Evolutionary conservation across 2,113 vertebrate genomes (phyloP), one percentile per base, ranked within the genome.

Genomic region (Leptosomus discolor): DNA sequence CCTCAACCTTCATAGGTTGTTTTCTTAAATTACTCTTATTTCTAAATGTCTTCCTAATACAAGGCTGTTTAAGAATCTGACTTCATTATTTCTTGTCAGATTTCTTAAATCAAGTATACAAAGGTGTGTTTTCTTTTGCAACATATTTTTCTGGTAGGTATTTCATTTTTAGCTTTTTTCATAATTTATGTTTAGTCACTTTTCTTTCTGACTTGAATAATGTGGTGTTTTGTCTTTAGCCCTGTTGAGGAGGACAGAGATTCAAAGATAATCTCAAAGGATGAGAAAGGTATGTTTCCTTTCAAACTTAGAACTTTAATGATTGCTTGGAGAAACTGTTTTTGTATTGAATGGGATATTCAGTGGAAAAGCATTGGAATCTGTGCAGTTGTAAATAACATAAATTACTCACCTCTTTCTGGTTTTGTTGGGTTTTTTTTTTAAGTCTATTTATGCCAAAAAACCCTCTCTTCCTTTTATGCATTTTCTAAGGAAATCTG

Each of bases 221-320:
- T 81, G 15, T 81, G 88, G 48, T 92, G 71, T 98, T 99, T 99
- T 99, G 94, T 98, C 98, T 99, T 94, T 98, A 99, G 99, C 97
- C 75, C 98, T 57, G 88, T 51, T 97, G 98, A 98, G 96, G 98
- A 99, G 94, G 98, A 99, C 98, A 99, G 98, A 97, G 98, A 99
- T 94, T 94, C 86, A 97, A 99, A 99, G 95, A 92, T 97, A 9
- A 93, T 98, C 92, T 91, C 98, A 71, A 99, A 99, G 96, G 99
- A 99, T 96, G 99, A 99, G 68, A 99, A 99, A 98, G 99, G 99
- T 99, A 97, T 85, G 98, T 86, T 54, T 74, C 21, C 50, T 86
- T 70, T 58, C 3, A 36, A 15, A 89, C 65, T 1, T 1, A 20
- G 8, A 68, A 5, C 24, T 36, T 41, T 16, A 37, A 0, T n/a